Conservation (phyloP, 2,113 vertebrate genomes). For the Tapirus terrestris region DNA sequence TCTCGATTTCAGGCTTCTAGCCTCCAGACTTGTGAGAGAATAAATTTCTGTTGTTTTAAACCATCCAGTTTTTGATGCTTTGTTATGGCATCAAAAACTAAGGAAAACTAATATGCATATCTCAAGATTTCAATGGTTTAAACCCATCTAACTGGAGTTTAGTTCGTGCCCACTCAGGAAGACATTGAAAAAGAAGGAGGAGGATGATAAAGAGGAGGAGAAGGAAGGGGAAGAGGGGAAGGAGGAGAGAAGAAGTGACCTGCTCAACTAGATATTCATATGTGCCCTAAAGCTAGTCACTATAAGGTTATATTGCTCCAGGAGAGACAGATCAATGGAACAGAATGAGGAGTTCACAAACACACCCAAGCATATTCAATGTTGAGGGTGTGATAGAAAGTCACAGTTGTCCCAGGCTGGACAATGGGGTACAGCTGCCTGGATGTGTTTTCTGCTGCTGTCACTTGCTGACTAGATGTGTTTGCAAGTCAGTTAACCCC, state of each 20-base stretch:
- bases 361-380: rapidly evolving
- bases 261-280: rapidly evolving
- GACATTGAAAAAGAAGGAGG: background rate
- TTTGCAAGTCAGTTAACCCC: rapidly evolving
- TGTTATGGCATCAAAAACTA: background rate
- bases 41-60: background rate
- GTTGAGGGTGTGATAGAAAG: rapidly evolving
- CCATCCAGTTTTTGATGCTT: background rate
- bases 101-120: rapidly evolving
- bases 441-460: too few species aligned
- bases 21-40: background rate
- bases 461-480: rapidly evolving
- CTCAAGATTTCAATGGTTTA: background rate
- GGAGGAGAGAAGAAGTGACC: too few species aligned
- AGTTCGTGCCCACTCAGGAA: too few species aligned
- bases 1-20: background rate
- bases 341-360: background rate
- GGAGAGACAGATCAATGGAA: too few species aligned
- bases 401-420: background rate
- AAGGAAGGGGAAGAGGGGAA: too few species aligned
- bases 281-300: background rate
- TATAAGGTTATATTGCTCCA: rapidly evolving
- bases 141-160: background rate
- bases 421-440: background rate
- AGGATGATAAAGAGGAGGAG: background rate